These are phyloP conservation scores for Amphipyra berbera DNA, from an alignment of 2,888 invertebrate genomes.

Conservation along the genomic window DNA sequence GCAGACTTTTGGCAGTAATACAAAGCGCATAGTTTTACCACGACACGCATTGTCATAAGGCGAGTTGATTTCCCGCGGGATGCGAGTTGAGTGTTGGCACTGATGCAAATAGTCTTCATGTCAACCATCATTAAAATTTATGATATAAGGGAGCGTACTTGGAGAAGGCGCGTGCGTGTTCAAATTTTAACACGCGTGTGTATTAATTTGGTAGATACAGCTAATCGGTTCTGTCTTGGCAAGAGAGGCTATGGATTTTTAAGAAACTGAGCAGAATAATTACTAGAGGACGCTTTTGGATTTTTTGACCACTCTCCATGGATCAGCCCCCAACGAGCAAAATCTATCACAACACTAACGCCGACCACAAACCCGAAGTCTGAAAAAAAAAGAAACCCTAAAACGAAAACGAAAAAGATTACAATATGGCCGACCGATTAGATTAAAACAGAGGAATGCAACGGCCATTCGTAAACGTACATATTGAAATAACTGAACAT, in stretches of 20 bases:
- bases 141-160: constrained; percentile 10
- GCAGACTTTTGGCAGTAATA: constrained; percentile 12
- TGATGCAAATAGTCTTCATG: constrained; percentile 43
- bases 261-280: too few relatives aligned
- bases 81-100: neutral
- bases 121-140: constrained; percentile 30
- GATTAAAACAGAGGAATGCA: constrained; percentile 6
- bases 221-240: too few relatives aligned
- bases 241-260: too few relatives aligned
- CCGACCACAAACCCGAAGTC: too few relatives aligned
- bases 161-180: neutral
- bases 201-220: neutral
- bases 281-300: too few relatives aligned
- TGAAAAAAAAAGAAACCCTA: too few relatives aligned
- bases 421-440: neutral
- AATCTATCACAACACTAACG: too few relatives aligned
- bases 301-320: too few relatives aligned
- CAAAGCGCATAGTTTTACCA: constrained; percentile 23
- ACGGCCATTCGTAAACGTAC: neutral
- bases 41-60: constrained; percentile 45
- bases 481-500: constrained; percentile 16
- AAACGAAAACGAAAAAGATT: too few relatives aligned
- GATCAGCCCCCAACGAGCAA: too few relatives aligned
- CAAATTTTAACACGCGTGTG: too few relatives aligned
- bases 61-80: constrained; percentile 44